Conservation (phyloP, 2,113 vertebrate genomes). For the Tupaia tana region DNA sequence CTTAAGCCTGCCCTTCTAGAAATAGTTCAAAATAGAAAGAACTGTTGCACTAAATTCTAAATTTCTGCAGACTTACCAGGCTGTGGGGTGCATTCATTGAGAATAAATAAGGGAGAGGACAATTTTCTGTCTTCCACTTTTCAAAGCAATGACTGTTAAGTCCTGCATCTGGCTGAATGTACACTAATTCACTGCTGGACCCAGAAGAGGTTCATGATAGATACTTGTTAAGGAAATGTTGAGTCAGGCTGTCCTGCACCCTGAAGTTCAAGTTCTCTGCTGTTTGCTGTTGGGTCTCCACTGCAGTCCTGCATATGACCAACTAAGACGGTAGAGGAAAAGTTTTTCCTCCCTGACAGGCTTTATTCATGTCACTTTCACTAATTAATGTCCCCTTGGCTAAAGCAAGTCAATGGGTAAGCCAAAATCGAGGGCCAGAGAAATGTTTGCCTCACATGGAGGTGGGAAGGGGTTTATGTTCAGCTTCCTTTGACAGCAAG, state of each 20-base stretch:
- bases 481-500: not conserved
- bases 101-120: not conserved
- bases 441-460: accelerated
- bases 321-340: not conserved
- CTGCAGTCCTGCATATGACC: not conserved
- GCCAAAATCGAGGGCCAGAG: not conserved
- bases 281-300: not conserved
- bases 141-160: not conserved
- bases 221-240: not conserved
- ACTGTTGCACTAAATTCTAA: not conserved
- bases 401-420: not conserved
- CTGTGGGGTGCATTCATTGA: not conserved
- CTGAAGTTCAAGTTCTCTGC: not conserved
- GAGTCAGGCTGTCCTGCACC: not conserved
- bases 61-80: not conserved
- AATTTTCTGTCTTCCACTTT: not conserved
- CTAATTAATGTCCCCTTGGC: not conserved
- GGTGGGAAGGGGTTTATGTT: not conserved
- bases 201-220: not conserved
- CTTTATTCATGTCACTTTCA: not conserved
- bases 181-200: not conserved
- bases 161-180: not conserved
- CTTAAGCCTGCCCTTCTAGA: not conserved
- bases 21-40: not conserved
- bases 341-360: not conserved